Base-by-base conservation (phyloP, 2,113 vertebrate species). In the Psilopogon haemacephalus region DNA sequence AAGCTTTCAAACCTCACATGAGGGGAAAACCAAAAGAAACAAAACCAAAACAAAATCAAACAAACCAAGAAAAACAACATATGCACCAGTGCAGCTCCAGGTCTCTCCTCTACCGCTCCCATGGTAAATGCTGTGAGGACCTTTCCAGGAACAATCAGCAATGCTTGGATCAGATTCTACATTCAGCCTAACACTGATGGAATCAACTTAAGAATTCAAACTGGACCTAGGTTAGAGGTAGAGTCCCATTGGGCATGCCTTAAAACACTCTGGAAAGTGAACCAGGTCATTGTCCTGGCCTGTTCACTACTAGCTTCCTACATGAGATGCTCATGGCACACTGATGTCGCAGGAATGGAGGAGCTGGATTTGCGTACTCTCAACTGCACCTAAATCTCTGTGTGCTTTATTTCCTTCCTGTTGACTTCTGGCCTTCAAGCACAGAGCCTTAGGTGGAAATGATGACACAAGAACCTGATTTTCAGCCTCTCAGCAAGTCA, bases 391-490 rank as follows among this genome's bases (percentile, higher is more conserved):
- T n/a, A 74, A 46, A 20, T 52, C 50, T 18, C 33, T 40, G 12
- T 44, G 70, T 74, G 64, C 83, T 80, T 88, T 77, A 50, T 70
- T 83, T 88, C 44, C 37, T 83, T 91, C 92, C 48, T 67, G 24
- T n/a, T 80, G 72, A 73, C 40, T 88, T 42, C 52, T 26, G 16
- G 44, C 27, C 64, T 88, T 70, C 50, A 44, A 91, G 35, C 55
- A 87, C 58, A 86, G 64, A 64, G 33, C 46, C 33, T 67, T 44
- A 72, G 48, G 72, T 73, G 30, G 38, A 90, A 72, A 84, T 69
- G n/a, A 89, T 30, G 40, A 65, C 65, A 44, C 5, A 5, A 86
- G 54, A 90, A 75, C n/a, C 30, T 44, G 44, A 70, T 86, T 55
- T 87, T 86, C 74, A 82, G 62, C 35, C 48, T 85, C 89, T 35